Evolutionary conservation across 2,888 invertebrate genomes (phyloP).

Genomic region (Tromatobia lineatoria): DNA sequence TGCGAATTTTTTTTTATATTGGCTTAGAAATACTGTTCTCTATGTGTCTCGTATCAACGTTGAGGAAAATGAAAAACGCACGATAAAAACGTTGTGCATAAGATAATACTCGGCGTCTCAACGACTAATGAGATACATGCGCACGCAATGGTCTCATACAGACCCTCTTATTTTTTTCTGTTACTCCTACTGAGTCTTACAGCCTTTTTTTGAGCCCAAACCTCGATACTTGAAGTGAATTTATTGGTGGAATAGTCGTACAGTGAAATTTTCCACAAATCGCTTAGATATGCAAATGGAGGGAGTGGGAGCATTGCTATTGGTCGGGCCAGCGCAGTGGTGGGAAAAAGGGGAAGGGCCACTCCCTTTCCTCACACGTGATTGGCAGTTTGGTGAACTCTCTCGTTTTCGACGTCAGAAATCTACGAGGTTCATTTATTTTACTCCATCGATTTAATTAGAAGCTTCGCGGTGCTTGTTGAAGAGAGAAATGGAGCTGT

Average conservation of each 20-base stretch:
- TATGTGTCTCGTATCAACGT: not conserved
- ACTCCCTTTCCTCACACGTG: not conserved
- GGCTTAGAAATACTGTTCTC: too few species aligned
- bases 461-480: not conserved
- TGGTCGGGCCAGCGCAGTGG: not conserved
- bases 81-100: not conserved
- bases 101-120: not conserved
- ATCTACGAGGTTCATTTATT: not conserved
- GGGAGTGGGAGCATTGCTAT: not conserved
- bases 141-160: not conserved
- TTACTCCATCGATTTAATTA: conserved; percentile 3
- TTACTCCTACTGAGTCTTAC: too few species aligned
- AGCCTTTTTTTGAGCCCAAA: not conserved
- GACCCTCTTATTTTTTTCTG: too few species aligned
- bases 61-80: not conserved
- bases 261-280: not conserved
- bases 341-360: not conserved
- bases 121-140: conserved; percentile 3
- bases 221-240: not conserved
- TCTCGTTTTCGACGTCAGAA: not conserved
- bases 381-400: not conserved
- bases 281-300: not conserved
- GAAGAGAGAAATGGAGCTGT: not conserved
- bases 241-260: not conserved
- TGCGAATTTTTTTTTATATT: too few species aligned